phyloP scores from a whole-genome alignment of 2,113 vertebrate species.

The Gnathonemus longibarbis region DNA sequence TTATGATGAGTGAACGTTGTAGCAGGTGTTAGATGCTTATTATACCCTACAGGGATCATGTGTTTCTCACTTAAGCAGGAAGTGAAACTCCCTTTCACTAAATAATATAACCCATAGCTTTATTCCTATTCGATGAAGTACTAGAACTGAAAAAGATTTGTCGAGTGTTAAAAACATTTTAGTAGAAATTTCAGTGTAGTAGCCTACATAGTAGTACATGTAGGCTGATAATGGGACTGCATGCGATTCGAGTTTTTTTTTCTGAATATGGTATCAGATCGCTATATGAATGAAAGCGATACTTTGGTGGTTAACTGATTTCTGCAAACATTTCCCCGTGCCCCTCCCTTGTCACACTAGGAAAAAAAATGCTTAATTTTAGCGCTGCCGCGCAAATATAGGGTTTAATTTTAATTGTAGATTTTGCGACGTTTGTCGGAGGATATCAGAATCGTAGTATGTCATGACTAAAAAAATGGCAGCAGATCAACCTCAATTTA shows the following conservation, averaged over 20 bases:
- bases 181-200: background rate
- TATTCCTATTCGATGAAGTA: background rate
- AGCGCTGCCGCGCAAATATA: background rate
- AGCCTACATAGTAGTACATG: background rate
- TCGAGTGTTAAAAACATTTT: background rate
- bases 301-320: background rate
- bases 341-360: background rate
- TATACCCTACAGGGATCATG: background rate
- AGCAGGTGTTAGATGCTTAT: background rate
- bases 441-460: background rate
- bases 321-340: background rate
- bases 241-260: background rate
- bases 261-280: background rate
- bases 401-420: background rate
- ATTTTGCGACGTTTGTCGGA: background rate
- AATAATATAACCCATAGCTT: background rate
- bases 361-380: background rate
- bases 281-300: background rate
- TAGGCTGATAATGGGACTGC: background rate
- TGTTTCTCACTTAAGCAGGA: background rate
- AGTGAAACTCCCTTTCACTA: constrained; percentile 2
- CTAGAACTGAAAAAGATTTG: background rate
- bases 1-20: background rate
- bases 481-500: background rate
- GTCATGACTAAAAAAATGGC: background rate